Conservation (phyloP, 2,113 vertebrate species). For the Odocoileus hemionus region DNA sequence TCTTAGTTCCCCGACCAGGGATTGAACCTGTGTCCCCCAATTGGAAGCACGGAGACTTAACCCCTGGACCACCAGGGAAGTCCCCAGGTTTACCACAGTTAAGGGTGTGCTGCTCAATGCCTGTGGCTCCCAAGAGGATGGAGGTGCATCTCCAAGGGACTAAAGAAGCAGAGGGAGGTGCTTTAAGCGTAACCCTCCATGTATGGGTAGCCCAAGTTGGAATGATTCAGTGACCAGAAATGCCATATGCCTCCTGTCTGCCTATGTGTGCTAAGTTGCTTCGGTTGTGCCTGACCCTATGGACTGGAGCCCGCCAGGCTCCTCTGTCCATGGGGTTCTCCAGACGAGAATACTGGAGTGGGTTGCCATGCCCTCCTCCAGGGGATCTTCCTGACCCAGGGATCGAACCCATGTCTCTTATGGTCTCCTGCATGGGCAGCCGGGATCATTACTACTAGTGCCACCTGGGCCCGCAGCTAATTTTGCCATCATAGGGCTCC, state of each 20-base stretch:
- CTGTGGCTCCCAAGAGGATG: not conserved
- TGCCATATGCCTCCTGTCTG: not conserved
- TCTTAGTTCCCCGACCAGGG: not conserved
- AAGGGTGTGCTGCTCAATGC: not conserved
- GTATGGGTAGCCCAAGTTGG: not conserved
- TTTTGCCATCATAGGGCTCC: not conserved
- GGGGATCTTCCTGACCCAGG: not conserved
- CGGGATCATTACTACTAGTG: not conserved
- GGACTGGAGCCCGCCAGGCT: not conserved
- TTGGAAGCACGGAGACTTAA: not conserved
- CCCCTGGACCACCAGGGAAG: not conserved
- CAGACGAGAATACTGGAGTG: not conserved
- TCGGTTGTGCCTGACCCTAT: not conserved
- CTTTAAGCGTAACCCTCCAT: not conserved
- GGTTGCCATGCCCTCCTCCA: not conserved
- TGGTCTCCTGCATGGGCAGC: not conserved
- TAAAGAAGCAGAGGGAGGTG: not conserved
- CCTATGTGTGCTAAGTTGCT: not conserved
- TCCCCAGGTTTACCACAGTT: not conserved
- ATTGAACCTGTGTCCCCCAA: not conserved
- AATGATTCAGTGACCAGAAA: not conserved
- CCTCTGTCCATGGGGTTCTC: not conserved
- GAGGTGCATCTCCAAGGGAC: not conserved
- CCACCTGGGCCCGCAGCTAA: not conserved
- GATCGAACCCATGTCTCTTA: not conserved